These are phyloP conservation scores for Scytalopus superciliaris DNA, from an alignment of 2,113 vertebrate species.

Conservation along the genomic window DNA sequence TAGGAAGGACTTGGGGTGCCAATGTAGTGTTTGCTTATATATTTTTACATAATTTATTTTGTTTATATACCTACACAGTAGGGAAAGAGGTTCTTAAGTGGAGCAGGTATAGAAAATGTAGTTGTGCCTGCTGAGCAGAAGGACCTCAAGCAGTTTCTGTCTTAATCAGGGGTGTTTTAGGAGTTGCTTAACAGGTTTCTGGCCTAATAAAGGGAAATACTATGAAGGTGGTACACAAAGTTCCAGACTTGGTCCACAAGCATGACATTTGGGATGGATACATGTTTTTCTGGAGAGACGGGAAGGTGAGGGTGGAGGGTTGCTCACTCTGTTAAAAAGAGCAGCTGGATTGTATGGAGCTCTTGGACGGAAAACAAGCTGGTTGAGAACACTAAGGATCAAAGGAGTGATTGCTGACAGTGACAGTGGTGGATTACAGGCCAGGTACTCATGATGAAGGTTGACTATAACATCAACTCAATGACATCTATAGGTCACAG, in stretches of 20 bases:
- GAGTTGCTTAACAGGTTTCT: neutral
- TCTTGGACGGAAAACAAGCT: neutral
- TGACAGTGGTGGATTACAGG: neutral
- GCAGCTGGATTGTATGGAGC: neutral
- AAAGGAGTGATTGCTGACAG: neutral
- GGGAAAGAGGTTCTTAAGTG: neutral
- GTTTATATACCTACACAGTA: neutral
- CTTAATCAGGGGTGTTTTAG: neutral
- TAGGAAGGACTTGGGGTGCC: neutral
- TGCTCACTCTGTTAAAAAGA: neutral
- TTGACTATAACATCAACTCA: neutral
- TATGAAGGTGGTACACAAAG: neutral
- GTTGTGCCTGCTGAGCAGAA: neutral
- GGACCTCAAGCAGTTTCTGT: neutral
- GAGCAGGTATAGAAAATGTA: neutral
- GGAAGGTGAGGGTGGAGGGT: neutral
- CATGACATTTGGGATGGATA: neutral
- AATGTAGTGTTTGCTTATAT: neutral
- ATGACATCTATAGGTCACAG: neutral
- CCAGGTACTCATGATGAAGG: neutral
- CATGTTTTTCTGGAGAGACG: neutral
- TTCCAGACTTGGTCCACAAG: neutral
- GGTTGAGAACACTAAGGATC: neutral
- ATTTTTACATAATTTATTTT: neutral
- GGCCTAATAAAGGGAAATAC: neutral